These are phyloP conservation scores for Pharmacophagus antenor DNA, from an alignment of 2,888 invertebrate genomes.

Conservation along the genomic window DNA sequence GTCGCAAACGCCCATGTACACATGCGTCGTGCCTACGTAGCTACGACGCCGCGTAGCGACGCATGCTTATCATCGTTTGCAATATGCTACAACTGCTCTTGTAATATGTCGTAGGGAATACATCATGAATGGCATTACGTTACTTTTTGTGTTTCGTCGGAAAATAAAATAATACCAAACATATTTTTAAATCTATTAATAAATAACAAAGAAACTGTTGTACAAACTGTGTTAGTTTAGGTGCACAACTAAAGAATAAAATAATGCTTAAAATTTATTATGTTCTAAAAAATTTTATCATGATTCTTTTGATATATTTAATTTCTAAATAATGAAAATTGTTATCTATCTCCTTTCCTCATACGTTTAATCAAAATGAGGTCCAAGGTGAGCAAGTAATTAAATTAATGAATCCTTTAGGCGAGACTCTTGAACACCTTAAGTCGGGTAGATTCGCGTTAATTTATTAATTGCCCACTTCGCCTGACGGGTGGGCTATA, in stretches of 20 bases:
- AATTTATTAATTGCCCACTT: conserved; percentile 79
- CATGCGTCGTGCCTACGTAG: conserved; percentile 16
- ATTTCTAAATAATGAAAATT: background rate
- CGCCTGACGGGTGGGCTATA: conserved; percentile 59
- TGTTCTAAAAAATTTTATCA: no score
- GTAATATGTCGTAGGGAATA: background rate
- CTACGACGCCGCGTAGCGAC: conserved; percentile 3
- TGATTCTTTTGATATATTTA: background rate
- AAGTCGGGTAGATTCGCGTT: conserved; percentile 69
- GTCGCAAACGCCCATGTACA: conserved; percentile 43
- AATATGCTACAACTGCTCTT: conserved; percentile 18
- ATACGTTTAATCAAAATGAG: conserved; percentile 34
- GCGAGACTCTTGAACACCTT: conserved; percentile 63
- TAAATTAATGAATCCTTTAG: conserved; percentile 73
- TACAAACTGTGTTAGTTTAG: no score
- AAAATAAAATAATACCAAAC: background rate
- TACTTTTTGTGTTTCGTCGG: background rate
- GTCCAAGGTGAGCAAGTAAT: conserved; percentile 53
- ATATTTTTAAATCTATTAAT: background rate
- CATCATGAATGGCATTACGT: background rate
- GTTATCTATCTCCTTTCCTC: conserved; percentile 1
- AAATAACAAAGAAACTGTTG: background rate
- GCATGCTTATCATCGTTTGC: conserved; percentile 2
- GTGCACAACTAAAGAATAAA: no score
- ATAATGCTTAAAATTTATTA: no score